Evolutionary conservation across 2,797 vertebrate genomes (phyloP).

Genomic region (Artibeus lituratus): DNA sequence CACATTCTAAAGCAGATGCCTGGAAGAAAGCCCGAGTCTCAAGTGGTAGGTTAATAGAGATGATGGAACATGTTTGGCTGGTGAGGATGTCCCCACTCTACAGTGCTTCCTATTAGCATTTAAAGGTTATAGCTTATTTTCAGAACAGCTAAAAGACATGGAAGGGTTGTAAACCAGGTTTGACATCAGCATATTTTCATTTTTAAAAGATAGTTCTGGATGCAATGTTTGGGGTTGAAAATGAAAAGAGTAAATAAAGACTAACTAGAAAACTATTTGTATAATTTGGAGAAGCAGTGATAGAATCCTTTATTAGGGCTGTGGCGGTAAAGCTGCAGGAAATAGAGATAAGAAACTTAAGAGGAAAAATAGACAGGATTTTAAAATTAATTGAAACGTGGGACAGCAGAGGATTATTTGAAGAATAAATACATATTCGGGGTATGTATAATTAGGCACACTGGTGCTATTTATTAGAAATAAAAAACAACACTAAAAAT

Average conservation of each 20-base stretch:
- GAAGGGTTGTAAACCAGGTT: background rate
- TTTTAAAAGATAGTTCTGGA: background rate
- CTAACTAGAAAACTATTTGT: background rate
- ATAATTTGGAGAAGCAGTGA: background rate
- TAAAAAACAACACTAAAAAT: background rate
- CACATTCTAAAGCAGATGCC: background rate
- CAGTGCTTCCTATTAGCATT: background rate
- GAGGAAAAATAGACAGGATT: background rate
- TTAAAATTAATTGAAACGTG: background rate
- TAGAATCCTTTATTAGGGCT: too few species aligned
- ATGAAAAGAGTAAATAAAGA: background rate
- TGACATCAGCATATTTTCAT: background rate
- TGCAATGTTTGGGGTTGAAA: background rate
- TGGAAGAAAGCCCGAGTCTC: background rate
- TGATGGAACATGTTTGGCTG: fast-evolving
- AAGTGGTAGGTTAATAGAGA: too few species aligned
- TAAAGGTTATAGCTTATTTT: background rate
- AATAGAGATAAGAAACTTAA: background rate
- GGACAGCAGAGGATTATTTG: background rate
- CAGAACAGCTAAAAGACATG: background rate
- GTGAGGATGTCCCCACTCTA: background rate
- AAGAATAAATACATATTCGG: background rate
- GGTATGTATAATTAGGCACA: background rate
- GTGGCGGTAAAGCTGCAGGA: background rate
- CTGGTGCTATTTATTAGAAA: background rate